Evolutionary conservation across 1,140 invertebrate species (phyloP).

Genomic region (Pantala flavescens): DNA sequence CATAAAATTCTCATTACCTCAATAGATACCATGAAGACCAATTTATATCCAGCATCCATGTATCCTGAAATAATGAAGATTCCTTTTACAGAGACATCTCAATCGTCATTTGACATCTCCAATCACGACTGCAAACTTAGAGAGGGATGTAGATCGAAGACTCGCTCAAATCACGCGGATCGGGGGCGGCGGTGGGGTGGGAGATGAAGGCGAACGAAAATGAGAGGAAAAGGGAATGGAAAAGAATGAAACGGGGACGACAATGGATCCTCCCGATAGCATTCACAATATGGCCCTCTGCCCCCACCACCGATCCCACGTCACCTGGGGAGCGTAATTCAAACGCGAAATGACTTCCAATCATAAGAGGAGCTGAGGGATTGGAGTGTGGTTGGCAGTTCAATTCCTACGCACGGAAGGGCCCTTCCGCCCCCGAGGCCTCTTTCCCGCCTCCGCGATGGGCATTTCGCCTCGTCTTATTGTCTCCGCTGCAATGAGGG

Average conservation of each 20-base stretch:
- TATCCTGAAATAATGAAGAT: too few species aligned
- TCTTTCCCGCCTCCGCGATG: not conserved
- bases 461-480: too few species aligned
- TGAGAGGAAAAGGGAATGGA: not conserved
- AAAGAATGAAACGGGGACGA: not conserved
- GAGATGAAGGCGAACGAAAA: not conserved
- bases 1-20: too few species aligned
- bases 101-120: too few species aligned
- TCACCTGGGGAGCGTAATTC: not conserved
- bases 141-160: too few species aligned
- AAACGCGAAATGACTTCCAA: slow-evolving; percentile 1
- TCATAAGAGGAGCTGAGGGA: not conserved
- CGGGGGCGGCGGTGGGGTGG: too few species aligned
- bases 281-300: not conserved
- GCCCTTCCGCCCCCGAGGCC: not conserved
- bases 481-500: too few species aligned
- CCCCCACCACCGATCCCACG: not conserved
- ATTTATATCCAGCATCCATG: too few species aligned
- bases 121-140: too few species aligned
- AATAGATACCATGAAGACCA: too few species aligned
- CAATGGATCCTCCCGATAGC: not conserved
- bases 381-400: slow-evolving; percentile 3
- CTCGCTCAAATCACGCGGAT: too few species aligned
- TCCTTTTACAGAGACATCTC: too few species aligned
- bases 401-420: not conserved